Conservation (phyloP, 1,140 invertebrate species). For the Palaemon carinicauda region DNA sequence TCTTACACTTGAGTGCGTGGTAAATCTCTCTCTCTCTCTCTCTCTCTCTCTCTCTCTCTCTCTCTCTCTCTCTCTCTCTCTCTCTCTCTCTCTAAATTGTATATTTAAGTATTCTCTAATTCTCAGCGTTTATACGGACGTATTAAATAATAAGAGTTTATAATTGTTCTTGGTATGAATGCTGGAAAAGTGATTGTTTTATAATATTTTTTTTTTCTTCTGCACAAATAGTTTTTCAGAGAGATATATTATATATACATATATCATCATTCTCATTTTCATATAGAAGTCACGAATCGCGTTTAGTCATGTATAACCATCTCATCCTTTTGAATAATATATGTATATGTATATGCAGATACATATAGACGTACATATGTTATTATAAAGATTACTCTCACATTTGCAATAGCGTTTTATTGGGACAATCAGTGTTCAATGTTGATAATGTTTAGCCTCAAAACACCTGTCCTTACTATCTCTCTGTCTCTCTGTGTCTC, state of each 20-base stretch:
- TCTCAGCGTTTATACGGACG: neutral
- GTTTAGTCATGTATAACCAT: no score
- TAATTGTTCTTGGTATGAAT: conserved; percentile 3
- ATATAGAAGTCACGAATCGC: no score
- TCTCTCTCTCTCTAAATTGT: neutral
- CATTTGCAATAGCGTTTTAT: conserved; percentile 13
- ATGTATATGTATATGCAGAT: conserved; percentile 18
- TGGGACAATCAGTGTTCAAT: conserved; percentile 34
- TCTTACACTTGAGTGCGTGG: neutral
- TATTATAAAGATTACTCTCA: conserved; percentile 1
- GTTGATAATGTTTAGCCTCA: conserved; percentile 6
- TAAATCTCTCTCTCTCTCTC: neutral
- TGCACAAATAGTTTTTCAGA: no score
- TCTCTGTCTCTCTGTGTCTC: no score
- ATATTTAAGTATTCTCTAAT: conserved; percentile 33
- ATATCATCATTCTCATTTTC: no score
- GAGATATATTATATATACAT: no score
- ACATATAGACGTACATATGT: conserved; percentile 24
- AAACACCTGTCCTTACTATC: no score
- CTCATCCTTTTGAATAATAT: neutral
- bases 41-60: neutral
- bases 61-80: conserved; percentile 2
- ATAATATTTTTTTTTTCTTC: no score
- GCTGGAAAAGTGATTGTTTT: neutral
- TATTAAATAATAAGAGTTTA: conserved; percentile 40